A percentile compares a stretch with the other conserved stretches of the same genome.
Conservation (phyloP, 1,140 invertebrate genomes). For the Cotesia typhae region DNA sequence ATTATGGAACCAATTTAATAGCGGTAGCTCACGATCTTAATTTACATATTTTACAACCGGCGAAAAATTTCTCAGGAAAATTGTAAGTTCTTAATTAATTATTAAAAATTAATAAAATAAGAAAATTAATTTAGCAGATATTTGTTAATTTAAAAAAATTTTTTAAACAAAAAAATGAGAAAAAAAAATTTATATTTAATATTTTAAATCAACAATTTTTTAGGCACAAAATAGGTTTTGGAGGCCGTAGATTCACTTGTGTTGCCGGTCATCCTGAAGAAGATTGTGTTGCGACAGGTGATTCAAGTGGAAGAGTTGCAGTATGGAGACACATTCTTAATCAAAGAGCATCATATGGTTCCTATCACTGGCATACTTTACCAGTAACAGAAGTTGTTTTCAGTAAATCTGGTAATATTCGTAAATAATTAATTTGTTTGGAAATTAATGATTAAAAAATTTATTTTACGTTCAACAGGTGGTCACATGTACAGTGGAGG, state of each 20-base stretch:
- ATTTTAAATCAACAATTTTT: constrained; percentile 35
- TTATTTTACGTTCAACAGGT: constrained; percentile 57
- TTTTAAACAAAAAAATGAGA: too few species aligned
- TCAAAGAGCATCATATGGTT: constrained; percentile 61
- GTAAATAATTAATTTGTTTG: not conserved
- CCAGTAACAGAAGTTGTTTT: constrained; percentile 76
- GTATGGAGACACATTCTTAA: constrained; percentile 70
- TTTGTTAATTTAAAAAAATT: too few species aligned
- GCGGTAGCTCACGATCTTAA: constrained; percentile 50
- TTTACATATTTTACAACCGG: constrained; percentile 54
- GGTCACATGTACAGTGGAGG: constrained; percentile 79
- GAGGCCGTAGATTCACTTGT: constrained; percentile 69
- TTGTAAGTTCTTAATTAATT: constrained; percentile 38
- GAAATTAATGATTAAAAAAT: constrained; percentile 3
- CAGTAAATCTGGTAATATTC: constrained; percentile 70
- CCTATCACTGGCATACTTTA: constrained; percentile 84
- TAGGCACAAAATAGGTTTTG: constrained; percentile 55
- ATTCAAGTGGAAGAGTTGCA: constrained; percentile 73
- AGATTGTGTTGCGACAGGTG: constrained; percentile 75
- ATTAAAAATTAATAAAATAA: too few species aligned
- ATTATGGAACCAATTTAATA: constrained; percentile 59
- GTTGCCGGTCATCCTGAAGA: constrained; percentile 72
- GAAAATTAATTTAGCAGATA: too few species aligned
- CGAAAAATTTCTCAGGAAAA: constrained; percentile 48
- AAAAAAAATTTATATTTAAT: constrained; percentile 37